Base-by-base conservation (phyloP, 2,888 invertebrate species). In the Sarcophaga caerulescens region DNA sequence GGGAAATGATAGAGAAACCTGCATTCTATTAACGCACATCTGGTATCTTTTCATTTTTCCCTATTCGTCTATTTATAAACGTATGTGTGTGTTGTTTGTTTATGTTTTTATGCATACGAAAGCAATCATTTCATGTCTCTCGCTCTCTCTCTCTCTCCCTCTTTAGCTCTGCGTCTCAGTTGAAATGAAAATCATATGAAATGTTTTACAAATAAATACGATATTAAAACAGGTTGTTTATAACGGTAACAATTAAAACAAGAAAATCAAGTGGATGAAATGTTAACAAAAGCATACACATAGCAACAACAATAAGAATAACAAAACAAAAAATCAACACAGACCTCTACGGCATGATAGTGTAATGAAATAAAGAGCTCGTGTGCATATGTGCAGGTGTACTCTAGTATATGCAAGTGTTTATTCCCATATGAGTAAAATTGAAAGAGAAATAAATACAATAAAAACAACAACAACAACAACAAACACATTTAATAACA, bases 201-300 rank as follows among this genome's bases (percentile, higher is more conserved):
- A 68, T 76, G 66, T 52, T 66, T 68, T 68, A 63, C 68, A 74
- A 81, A 74, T 69, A 74, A 68, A 81, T 17, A 35, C 35, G 35
- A 35, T 35, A 52, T 45, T 60, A 35, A 74, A 25, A 21, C 60
- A 52, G 11, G 74, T 59, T 57, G 74, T 59, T 57, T 44, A 71
- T 35, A 66, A 17, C n/a, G 12, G 10, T 5, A 17, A 44, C 44
- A 17, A 66, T 68, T 35, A 66, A 35, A 35, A 35, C 35, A 35
- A 35, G 10, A 35, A 35, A 35, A 35, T 35, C 35, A 35, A 35
- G 35, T 35, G 35, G 10, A 35, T 35, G 35, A 35, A 35, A 35
- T 35, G 35, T 12, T 44, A 66, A 44, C 11, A 17, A 11, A 65
- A 59, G 21, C 4, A 44, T 68, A 66, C 2, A 77, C 59, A 52